Evolutionary conservation across 2,797 vertebrate genomes (phyloP), one percentile per base, ranked within the genome.

Genomic region (Lepidocolaptes lacrymiger): DNA sequence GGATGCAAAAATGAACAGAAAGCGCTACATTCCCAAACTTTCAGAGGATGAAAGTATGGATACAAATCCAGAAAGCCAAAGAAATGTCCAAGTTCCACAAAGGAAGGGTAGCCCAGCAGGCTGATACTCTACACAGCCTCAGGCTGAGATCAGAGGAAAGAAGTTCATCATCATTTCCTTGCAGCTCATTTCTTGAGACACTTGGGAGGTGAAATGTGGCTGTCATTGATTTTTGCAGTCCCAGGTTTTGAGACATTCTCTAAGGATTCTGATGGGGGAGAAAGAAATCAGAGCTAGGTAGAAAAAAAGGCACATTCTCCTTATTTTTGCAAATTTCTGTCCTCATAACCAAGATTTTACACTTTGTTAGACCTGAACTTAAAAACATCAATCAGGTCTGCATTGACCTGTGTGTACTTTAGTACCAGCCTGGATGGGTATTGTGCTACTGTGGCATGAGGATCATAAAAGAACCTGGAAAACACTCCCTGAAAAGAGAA

Each of bases 391-490:
- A 21, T 19, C 30, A 13, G 12, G 19, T 9, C 88, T 84, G 55
- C 55, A 36, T 5, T 48, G 24, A 24, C 63, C 62, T 37, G 28
- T 12, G 14, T 26, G 51, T 8, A 11, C 34, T 43, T 48, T 16
- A 87, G 36, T 3, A 37, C 24, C 62, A 34, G 36, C 11, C 19
- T 62, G 63, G 66, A 37, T 54, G 15, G 21, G 14, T 10, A 14
- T 64, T 54, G 21, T 2, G 2, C 46, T 66, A 8, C 55, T 48
- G 32, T 11, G 52, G 54, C 17, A 21, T 22, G 71, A 76, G 34
- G 86, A 37, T 12, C 44, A 51, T 54, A 79, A 93, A 86, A 83
- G 44, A 85, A 74, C 14, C 49, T 71, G 48, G 32, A 85, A 94
- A 69, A 34, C 30, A 8, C 23, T 49, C 34, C 41, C 63, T 87